phyloP scores from a whole-genome alignment of 2,113 vertebrate species.

The Halichoerus grypus region DNA sequence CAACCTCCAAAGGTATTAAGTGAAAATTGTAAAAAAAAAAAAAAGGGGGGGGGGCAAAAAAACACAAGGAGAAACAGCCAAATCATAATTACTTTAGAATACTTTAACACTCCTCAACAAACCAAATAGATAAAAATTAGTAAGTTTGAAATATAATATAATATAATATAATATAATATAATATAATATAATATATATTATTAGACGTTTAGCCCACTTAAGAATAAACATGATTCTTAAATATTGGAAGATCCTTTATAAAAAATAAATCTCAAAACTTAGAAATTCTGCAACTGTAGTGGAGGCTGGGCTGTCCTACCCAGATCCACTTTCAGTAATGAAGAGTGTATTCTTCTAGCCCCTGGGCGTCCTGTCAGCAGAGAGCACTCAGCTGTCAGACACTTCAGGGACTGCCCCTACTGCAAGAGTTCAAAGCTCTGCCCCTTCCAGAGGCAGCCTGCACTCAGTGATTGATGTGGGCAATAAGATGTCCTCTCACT shows the following conservation, averaged over 20 bases:
- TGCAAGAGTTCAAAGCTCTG: not conserved
- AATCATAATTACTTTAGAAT: constrained; percentile 4
- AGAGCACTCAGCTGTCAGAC: not conserved
- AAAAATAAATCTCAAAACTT: not conserved
- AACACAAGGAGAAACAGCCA: not conserved
- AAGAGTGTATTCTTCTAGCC: not conserved
- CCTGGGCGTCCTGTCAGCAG: not conserved
- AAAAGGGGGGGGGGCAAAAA: not conserved
- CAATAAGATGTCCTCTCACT: not conserved
- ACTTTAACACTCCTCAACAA: not conserved
- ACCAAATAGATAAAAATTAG: constrained; percentile 11
- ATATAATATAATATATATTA: not conserved
- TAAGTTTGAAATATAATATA: not conserved
- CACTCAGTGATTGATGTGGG: not conserved
- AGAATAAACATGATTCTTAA: constrained; percentile 34
- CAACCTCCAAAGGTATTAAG: not conserved
- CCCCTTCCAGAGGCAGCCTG: not conserved
- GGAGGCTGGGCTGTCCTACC: not conserved
- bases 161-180: too few relatives aligned
- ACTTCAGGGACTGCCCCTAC: too few relatives aligned
- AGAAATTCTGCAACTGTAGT: not conserved
- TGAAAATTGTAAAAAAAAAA: not conserved
- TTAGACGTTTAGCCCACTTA: not conserved
- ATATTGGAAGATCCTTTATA: not conserved
- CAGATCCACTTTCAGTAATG: not conserved